Evolutionary conservation across 2,888 invertebrate genomes (phyloP).

Genomic region (Drosophila subquinaria): DNA sequence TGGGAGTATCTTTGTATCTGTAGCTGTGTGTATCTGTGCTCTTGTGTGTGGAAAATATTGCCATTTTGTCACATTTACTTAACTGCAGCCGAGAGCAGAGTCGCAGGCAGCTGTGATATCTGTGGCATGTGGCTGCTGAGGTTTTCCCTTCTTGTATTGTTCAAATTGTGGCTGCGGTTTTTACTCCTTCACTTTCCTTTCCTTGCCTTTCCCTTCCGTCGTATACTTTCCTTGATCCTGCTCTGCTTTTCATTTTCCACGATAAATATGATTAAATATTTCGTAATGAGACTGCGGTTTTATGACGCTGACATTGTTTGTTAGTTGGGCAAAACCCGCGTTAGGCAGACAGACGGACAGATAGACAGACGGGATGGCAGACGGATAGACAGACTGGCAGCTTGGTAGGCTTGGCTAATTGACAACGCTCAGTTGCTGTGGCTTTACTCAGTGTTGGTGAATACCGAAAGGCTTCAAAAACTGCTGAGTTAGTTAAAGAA

Average conservation of each 20-base stretch:
- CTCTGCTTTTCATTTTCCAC: constrained; percentile 41
- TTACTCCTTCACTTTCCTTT: neutral
- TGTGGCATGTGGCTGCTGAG: constrained; percentile 62
- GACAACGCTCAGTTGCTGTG: constrained; percentile 38
- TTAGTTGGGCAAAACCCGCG: constrained; percentile 31
- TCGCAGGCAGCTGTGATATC: constrained; percentile 56
- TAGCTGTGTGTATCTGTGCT: constrained; percentile 2
- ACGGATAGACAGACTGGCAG: constrained; percentile 6
- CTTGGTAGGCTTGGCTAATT: constrained; percentile 40
- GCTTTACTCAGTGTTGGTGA: constrained; percentile 5
- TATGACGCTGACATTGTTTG: constrained; percentile 51
- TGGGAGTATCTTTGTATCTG: constrained; percentile 11
- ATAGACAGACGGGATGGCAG: constrained; percentile 3
- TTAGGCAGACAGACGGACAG: constrained; percentile 6
- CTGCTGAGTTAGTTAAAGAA: neutral
- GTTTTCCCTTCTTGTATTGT: constrained; percentile 67
- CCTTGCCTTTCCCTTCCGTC: neutral
- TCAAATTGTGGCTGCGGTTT: constrained; percentile 54
- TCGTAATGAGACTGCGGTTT: constrained; percentile 78
- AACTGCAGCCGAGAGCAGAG: constrained; percentile 17
- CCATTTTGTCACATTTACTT: constrained; percentile 64
- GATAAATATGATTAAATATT: constrained; percentile 79
- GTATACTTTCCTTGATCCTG: constrained; percentile 4
- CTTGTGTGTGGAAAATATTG: constrained; percentile 55
- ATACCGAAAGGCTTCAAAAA: constrained; percentile 1